Evolutionary conservation across 2,113 vertebrate genomes (phyloP).

Genomic region (Pluvianellus socialis): DNA sequence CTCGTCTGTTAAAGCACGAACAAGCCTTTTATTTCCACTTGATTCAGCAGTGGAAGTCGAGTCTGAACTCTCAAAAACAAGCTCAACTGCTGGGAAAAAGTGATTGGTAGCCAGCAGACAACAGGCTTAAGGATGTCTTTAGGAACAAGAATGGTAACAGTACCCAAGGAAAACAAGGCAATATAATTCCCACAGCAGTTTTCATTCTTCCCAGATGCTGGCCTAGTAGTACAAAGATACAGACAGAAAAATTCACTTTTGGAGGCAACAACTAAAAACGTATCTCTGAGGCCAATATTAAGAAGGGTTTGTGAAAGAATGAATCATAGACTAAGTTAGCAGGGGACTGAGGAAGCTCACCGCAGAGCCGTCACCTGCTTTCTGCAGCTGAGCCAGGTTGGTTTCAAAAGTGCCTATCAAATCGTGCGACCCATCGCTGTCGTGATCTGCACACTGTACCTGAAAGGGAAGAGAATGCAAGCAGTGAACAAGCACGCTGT

Average conservation of each 20-base stretch:
- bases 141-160: not conserved
- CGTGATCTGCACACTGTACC: constrained; percentile 87
- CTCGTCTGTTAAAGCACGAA: not conserved
- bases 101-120: not conserved
- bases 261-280: not conserved
- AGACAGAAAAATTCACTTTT: not conserved
- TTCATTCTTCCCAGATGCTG: not conserved
- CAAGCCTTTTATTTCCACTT: not conserved
- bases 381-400: constrained; percentile 82
- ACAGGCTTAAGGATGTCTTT: not conserved
- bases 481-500: not conserved
- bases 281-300: not conserved
- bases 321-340: not conserved
- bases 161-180: not conserved
- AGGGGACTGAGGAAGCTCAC: constrained; percentile 71
- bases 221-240: not conserved
- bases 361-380: constrained; percentile 64
- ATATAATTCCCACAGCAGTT: not conserved
- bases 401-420: constrained; percentile 88
- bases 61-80: not conserved
- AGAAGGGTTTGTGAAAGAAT: not conserved
- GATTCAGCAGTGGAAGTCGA: not conserved
- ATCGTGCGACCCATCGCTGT: constrained; percentile 89
- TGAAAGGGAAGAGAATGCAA: constrained; percentile 48
- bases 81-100: not conserved